These are phyloP conservation scores for Dasypolia templi DNA, from an alignment of 2,888 invertebrate species.

Conservation along the genomic window DNA sequence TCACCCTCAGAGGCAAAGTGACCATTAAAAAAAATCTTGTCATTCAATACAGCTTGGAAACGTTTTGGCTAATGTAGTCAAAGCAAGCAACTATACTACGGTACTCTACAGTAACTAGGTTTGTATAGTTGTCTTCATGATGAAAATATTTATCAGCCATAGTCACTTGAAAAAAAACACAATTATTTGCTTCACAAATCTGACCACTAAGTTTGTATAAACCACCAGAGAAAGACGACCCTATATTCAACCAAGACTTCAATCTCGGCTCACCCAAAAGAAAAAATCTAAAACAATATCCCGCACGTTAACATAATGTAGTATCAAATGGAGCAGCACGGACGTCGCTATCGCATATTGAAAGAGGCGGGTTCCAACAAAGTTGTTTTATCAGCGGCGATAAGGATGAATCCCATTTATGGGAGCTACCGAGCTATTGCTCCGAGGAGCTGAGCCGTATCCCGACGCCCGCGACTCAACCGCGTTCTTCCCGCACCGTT, in stretches of 20 bases:
- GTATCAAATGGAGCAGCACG: conserved; percentile 82
- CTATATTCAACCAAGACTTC: background rate
- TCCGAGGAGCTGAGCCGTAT: conserved; percentile 65
- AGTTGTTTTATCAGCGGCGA: conserved; percentile 86
- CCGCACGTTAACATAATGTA: conserved; percentile 85
- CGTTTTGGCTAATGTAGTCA: background rate
- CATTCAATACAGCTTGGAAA: background rate
- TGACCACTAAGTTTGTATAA: background rate
- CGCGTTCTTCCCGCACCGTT: conserved; percentile 82
- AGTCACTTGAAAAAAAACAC: background rate
- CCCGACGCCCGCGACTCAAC: conserved; percentile 80
- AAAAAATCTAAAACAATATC: conserved; percentile 78
- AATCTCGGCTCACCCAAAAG: conserved; percentile 7
- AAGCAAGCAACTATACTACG: background rate
- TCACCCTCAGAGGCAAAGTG: too few relatives aligned
- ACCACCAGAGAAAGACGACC: background rate
- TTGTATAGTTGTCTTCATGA: background rate
- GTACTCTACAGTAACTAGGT: background rate
- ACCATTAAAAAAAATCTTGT: background rate
- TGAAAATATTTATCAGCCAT: background rate
- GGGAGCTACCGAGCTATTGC: conserved; percentile 63
- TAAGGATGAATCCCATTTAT: conserved; percentile 77
- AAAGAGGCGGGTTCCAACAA: conserved; percentile 81
- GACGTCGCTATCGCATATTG: conserved; percentile 79
- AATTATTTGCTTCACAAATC: background rate